Evolutionary conservation across 2,113 vertebrate genomes (phyloP).

Genomic region (Sylvilagus bachmani): DNA sequence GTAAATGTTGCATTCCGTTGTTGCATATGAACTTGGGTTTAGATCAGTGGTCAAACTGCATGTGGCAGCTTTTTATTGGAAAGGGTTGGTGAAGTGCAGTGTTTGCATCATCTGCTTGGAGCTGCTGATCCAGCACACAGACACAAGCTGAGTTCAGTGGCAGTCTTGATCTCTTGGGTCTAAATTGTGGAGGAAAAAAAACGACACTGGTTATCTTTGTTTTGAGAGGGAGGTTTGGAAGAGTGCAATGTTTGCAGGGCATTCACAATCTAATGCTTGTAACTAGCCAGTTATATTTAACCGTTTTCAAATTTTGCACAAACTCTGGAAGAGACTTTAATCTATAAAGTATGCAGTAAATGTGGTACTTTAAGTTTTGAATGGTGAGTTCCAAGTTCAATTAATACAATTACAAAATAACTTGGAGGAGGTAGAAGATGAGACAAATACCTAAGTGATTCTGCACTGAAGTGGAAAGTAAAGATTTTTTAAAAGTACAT

Average conservation of each 20-base stretch:
- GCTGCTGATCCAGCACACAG: slow-evolving; percentile 81
- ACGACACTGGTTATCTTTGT: not conserved
- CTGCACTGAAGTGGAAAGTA: not conserved
- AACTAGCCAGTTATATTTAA: not conserved
- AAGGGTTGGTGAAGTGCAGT: slow-evolving; percentile 71
- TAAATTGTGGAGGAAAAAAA: not conserved
- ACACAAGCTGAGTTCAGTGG: slow-evolving; percentile 57
- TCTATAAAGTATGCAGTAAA: not conserved
- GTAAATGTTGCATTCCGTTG: slow-evolving; percentile 55
- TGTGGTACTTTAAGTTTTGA: slow-evolving; percentile 39
- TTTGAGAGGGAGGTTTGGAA: not conserved
- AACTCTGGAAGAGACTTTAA: slow-evolving; percentile 23
- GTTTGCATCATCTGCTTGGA: slow-evolving; percentile 76
- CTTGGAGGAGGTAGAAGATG: not conserved
- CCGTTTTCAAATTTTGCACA: slow-evolving; percentile 17
- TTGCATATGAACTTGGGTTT: slow-evolving; percentile 64
- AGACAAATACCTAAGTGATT: not conserved
- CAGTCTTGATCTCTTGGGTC: not conserved
- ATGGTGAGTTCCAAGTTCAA: slow-evolving; percentile 29
- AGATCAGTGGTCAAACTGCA: slow-evolving; percentile 37
- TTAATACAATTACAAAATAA: slow-evolving; percentile 27
- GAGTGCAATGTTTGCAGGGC: slow-evolving; percentile 21
- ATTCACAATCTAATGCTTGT: slow-evolving; percentile 8
- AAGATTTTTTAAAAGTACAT: not conserved
- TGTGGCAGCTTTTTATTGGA: slow-evolving; percentile 78